A percentile compares a stretch with the other conserved stretches of the same genome.
These are phyloP conservation scores for Xiphorhynchus elegans DNA, from an alignment of 2,113 vertebrate genomes.

Conservation along the genomic window DNA sequence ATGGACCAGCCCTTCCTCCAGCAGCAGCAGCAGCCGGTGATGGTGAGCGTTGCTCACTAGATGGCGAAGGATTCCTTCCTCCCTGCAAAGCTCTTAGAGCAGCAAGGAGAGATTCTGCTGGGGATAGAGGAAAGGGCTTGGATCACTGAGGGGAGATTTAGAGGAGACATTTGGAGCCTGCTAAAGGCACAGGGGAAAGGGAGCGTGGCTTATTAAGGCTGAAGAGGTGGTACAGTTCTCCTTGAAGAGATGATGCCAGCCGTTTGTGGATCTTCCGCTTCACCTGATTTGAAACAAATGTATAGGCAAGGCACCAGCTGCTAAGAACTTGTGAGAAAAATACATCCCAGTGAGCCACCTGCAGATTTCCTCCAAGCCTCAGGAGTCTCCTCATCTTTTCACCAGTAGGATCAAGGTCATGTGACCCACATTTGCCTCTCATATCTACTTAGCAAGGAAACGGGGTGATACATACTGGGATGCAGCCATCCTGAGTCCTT, in stretches of 20 bases:
- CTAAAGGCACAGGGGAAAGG: neutral
- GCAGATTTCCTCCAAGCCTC: neutral
- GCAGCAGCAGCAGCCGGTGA: neutral
- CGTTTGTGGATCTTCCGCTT: neutral
- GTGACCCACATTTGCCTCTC: neutral
- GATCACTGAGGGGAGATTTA: neutral
- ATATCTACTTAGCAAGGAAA: neutral
- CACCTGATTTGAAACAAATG: neutral
- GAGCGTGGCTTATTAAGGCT: neutral
- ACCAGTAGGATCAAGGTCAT: neutral
- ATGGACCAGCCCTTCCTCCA: neutral
- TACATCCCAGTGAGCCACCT: neutral
- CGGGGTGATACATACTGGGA: neutral
- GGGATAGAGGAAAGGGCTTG: neutral
- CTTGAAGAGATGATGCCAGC: neutral
- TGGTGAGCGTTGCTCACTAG: slow-evolving; percentile 52
- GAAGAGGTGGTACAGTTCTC: neutral
- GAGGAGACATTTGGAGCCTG: neutral
- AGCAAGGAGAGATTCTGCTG: neutral
- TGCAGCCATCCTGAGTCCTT: neutral
- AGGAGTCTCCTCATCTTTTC: neutral
- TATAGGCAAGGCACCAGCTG: neutral
- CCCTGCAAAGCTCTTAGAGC: neutral
- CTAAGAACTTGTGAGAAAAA: neutral
- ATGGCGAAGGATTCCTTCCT: slow-evolving; percentile 57